A percentile compares a stretch with the other conserved stretches of the same genome.
Conservation (phyloP, 2,797 vertebrate genomes). For the Eidolon dupreanum region DNA sequence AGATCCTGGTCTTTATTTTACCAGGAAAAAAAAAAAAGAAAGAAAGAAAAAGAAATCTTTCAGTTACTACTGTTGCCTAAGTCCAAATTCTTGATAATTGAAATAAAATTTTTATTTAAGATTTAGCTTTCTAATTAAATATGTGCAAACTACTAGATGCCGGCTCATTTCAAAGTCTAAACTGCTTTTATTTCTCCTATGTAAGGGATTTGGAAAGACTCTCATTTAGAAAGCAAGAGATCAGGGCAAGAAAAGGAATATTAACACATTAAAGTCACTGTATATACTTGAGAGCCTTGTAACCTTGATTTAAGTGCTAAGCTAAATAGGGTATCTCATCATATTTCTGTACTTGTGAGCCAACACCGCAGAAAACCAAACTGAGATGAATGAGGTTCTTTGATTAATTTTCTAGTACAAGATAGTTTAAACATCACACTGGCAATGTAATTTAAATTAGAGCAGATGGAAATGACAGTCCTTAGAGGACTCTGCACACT, state of each 20-base stretch:
- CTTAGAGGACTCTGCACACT: conserved; percentile 51
- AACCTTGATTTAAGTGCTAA: conserved; percentile 41
- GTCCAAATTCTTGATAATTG: conserved; percentile 15
- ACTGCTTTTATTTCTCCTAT: conserved; percentile 25
- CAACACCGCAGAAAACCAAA: conserved; percentile 50
- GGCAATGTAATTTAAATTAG: conserved; percentile 61
- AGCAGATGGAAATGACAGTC: conserved; percentile 57
- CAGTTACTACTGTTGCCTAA: background rate
- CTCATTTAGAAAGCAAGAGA: conserved; percentile 41
- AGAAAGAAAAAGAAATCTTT: background rate
- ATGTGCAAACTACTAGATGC: conserved; percentile 2
- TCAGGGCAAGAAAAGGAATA: background rate
- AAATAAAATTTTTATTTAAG: conserved; percentile 45
- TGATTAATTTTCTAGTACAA: conserved; percentile 64
- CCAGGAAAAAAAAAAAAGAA: background rate
- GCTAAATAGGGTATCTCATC: conserved; percentile 52
- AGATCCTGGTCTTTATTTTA: conserved; percentile 24
- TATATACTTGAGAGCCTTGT: background rate
- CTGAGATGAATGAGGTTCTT: conserved; percentile 49
- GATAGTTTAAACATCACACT: conserved; percentile 53
- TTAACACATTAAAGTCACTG: background rate
- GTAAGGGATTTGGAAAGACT: conserved; percentile 43
- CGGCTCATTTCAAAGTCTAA: conserved; percentile 31
- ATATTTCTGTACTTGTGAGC: background rate
- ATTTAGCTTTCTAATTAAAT: conserved; percentile 38